Evolutionary conservation across 2,113 vertebrate species (phyloP).

Genomic region (Cottus gobio): DNA sequence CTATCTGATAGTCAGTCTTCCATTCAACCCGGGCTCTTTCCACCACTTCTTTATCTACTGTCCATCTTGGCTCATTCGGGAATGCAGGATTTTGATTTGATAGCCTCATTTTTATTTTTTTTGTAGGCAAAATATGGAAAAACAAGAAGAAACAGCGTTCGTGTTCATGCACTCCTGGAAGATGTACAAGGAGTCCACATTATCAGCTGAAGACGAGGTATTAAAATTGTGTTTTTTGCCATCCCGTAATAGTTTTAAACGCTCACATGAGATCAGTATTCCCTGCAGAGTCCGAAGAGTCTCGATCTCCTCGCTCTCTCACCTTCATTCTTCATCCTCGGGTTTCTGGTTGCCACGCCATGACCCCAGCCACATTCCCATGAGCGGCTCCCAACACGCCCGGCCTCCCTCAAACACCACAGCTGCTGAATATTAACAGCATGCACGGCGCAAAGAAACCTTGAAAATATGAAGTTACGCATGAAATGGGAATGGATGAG

Average conservation of each 20-base stretch:
- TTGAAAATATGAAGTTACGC: constrained; percentile 4
- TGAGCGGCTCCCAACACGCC: neutral
- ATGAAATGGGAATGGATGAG: neutral
- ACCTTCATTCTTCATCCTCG: constrained; percentile 42
- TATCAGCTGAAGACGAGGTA: neutral
- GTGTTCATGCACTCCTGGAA: neutral
- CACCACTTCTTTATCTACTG: constrained; percentile 60
- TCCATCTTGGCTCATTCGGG: constrained; percentile 48
- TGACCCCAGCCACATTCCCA: constrained; percentile 38
- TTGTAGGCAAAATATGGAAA: neutral
- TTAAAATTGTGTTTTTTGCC: constrained; percentile 5
- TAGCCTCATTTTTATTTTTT: constrained; percentile 31
- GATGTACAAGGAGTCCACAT: neutral
- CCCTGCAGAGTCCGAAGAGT: constrained; percentile 28
- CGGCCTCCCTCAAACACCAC: constrained; percentile 16
- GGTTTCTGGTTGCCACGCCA: constrained; percentile 26
- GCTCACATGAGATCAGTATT: constrained; percentile 46
- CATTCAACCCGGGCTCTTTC: constrained; percentile 60
- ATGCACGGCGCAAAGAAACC: constrained; percentile 21
- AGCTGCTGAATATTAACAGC: constrained; percentile 24
- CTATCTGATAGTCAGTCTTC: constrained; percentile 75
- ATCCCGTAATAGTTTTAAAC: constrained; percentile 42
- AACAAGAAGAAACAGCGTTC: neutral
- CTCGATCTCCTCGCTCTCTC: constrained; percentile 42
- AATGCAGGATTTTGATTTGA: constrained; percentile 48